Evolutionary conservation across 2,113 vertebrate species (phyloP).

Genomic region (Hystrix brachyura): DNA sequence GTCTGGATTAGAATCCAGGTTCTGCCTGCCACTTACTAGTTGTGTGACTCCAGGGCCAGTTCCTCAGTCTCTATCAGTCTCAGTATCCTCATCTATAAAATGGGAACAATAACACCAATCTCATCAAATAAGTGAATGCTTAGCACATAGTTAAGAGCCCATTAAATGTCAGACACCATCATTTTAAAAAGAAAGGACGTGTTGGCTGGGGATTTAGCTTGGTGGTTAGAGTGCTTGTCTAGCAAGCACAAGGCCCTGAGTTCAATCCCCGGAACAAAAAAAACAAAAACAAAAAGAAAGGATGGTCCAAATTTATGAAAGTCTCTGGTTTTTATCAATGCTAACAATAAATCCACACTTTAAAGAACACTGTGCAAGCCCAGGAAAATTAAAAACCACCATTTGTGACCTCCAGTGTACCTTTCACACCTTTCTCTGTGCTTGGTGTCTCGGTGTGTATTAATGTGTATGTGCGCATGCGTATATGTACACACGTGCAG

Average conservation of each 20-base stretch:
- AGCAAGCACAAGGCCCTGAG: too few species aligned
- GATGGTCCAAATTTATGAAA: neutral
- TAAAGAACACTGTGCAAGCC: neutral
- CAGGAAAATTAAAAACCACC: neutral
- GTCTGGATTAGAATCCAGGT: neutral
- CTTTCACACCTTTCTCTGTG: too few species aligned
- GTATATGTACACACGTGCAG: rapidly evolving
- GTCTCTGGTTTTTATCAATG: neutral
- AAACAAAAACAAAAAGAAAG: too few species aligned
- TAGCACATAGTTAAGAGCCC: neutral
- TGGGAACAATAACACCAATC: neutral
- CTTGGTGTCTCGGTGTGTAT: neutral
- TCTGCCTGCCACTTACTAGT: neutral
- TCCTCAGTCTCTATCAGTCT: neutral
- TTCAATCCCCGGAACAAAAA: too few species aligned
- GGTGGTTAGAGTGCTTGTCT: too few species aligned
- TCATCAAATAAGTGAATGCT: neutral
- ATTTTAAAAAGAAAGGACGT: neutral
- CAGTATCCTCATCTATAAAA: neutral
- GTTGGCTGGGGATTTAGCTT: too few species aligned
- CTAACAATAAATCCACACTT: neutral
- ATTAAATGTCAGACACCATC: neutral
- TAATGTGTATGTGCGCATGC: neutral
- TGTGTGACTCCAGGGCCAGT: rapidly evolving
- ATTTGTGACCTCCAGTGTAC: neutral